Base-by-base conservation (phyloP, 2,113 vertebrate genomes). In the Alligator mississippiensis region DNA sequence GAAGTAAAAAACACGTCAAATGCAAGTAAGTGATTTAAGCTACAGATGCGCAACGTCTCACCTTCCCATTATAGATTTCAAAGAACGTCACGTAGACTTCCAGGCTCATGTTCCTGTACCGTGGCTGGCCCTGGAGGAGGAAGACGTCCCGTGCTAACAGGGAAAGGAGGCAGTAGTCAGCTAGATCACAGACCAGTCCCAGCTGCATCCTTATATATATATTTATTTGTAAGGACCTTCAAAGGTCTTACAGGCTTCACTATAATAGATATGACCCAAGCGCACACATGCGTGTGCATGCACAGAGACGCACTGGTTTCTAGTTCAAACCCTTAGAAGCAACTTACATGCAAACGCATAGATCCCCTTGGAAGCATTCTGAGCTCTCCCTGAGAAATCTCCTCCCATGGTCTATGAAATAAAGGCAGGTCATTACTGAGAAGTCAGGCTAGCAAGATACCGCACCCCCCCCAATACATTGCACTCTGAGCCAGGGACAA, bases 1-100 rank as follows among this genome's bases (percentile, higher is more conserved):
- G 58, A 59, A 70, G 0, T 17, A 2, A 27, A 76, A 80, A 47
- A 47, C 9, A 9, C 47, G 7, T 9, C 47, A 47, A 47, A 47
- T 47, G 9, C 47, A 47, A 47, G 9, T 47, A 47, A 47, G 47
- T 9, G 47, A 47, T 47, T 47, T 47, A 47, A 47, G 47, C 9
- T 47, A 47, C 47, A 47, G 47, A 47, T 47, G 9, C 9, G 47
- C 47, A 47, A 9, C 9, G 47, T 47, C 97, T 95, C 96, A 99
- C 99, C 98, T 99, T 99, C 88, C 99, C 98, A 80, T 99, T 99
- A 97, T 99, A 99, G 97, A 99, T 99, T 97, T 99, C 99, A 96
- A 99, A 99, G 97, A 99, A 99, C 30, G 99, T 99, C 87, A 99
- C 99, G 58, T 98, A 99, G 58, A 98, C 98, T 87, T 98, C 98